These are phyloP conservation scores for Galago senegalensis DNA, from an alignment of 2,797 vertebrate genomes.

Conservation along the genomic window DNA sequence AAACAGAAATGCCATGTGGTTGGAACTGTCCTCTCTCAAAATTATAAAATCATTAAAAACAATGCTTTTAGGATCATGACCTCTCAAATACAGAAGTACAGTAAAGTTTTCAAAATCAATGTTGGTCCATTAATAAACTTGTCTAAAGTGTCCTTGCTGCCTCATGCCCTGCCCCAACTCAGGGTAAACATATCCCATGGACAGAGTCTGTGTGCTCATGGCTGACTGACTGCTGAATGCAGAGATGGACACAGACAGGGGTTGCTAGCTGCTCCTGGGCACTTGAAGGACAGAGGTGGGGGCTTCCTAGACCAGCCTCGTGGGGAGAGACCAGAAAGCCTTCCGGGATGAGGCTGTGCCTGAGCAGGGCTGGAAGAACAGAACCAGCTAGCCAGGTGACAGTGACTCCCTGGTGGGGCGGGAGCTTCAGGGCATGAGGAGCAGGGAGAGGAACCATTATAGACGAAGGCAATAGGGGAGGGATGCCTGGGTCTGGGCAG, in stretches of 20 bases:
- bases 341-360: not conserved
- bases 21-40: not conserved
- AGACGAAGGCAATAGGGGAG: not conserved
- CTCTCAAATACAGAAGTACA: not conserved
- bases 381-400: not conserved
- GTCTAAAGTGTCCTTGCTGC: not conserved
- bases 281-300: not conserved
- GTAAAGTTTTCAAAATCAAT: not conserved
- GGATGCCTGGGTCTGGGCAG: fast-evolving
- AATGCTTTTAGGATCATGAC: not conserved
- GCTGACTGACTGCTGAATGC: not conserved
- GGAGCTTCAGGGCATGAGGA: not conserved
- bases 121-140: not conserved
- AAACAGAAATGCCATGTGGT: not conserved
- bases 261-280: not conserved
- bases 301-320: not conserved
- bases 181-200: not conserved
- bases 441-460: not conserved
- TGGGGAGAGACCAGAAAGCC: not conserved
- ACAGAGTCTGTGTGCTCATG: not conserved
- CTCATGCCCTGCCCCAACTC: not conserved
- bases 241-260: not conserved
- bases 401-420: not conserved
- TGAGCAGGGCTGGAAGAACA: not conserved
- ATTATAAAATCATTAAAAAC: not conserved